phyloP scores from a whole-genome alignment of 2,113 vertebrate species.

The Gallinago media region DNA sequence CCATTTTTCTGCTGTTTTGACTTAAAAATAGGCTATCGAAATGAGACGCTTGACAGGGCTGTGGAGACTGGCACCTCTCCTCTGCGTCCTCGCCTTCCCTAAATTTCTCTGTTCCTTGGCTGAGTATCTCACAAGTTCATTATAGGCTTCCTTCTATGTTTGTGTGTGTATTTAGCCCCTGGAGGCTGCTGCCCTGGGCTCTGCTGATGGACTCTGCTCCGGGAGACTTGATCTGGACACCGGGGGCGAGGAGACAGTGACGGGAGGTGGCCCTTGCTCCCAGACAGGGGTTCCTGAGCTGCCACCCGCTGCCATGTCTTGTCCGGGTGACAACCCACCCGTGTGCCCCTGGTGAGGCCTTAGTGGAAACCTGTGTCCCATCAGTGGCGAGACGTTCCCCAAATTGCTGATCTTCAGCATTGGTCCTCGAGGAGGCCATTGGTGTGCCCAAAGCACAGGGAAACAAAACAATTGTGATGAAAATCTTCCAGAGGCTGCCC shows the following conservation, averaged over 20 bases:
- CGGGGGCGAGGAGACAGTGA: fast-evolving
- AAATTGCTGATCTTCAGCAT: neutral
- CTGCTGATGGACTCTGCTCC: neutral
- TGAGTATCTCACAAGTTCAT: neutral
- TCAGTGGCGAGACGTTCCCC: neutral
- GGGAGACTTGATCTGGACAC: fast-evolving
- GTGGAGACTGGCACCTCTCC: neutral
- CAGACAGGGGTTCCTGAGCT: neutral
- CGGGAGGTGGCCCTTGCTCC: fast-evolving
- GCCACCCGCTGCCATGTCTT: fast-evolving
- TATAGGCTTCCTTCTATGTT: fast-evolving
- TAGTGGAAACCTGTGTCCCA: too few species aligned
- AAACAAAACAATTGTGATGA: neutral
- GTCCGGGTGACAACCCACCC: fast-evolving
- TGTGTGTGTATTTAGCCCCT: neutral
- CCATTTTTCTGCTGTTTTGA: neutral
- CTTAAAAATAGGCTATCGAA: neutral
- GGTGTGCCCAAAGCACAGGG: too few species aligned
- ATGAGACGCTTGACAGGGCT: neutral
- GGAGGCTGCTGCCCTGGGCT: neutral
- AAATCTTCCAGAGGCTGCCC: neutral
- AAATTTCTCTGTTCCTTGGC: neutral
- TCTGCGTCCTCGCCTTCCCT: neutral
- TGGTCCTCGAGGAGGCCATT: fast-evolving
- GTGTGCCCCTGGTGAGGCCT: neutral